Base-by-base conservation (phyloP, 2,113 vertebrate species). In the Alligator sinensis region DNA sequence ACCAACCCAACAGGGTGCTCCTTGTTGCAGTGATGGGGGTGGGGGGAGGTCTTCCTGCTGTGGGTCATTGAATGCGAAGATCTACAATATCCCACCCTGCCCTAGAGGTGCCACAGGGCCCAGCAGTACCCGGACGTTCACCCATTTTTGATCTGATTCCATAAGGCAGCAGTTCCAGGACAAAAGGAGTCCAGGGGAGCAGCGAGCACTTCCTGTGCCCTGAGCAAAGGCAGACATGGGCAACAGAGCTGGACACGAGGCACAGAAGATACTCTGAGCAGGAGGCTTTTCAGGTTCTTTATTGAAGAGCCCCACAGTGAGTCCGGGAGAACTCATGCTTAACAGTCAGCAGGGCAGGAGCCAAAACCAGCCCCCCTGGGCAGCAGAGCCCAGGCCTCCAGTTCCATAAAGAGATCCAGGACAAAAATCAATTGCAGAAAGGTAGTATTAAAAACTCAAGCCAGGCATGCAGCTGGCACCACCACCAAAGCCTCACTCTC, bases 221-320 rank as follows among this genome's bases (percentile, higher is more conserved):
- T 47, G 47, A 47, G 47, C 47, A 47, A 47, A 47, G 47, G 47
- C 18, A 9, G 68, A 30, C 17, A 15, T 11, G 68, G 30, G 68
- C 19, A 38, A n/a, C 6, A 47, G 3, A 22, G 21, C 14, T 24
- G 34, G 19, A 34, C 34, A 22, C 5, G 21, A 74, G 47, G 70
- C 70, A 47, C 34, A 74, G 70, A 47, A 24, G 21, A 47, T 22
- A 4, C 34, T 5, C 30, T 6, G 30, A 21, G 19, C 11, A 6
- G 34, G 24, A 54, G 91, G 96, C 94, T 88, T 94, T 97, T 96
- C 92, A 96, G 79, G 90, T 93, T 95, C 96, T 97, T 97, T 97
- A 97, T 97, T 97, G 85, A 96, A 95, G 96, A 96, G 70, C 34
- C 70, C 38, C 70, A 95, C 93, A 95, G 94, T 92, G 92, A 96